Evolutionary conservation across 2,888 invertebrate species (phyloP), one percentile per base, ranked within the genome.

Genomic region (Priocnemis perturbator): DNA sequence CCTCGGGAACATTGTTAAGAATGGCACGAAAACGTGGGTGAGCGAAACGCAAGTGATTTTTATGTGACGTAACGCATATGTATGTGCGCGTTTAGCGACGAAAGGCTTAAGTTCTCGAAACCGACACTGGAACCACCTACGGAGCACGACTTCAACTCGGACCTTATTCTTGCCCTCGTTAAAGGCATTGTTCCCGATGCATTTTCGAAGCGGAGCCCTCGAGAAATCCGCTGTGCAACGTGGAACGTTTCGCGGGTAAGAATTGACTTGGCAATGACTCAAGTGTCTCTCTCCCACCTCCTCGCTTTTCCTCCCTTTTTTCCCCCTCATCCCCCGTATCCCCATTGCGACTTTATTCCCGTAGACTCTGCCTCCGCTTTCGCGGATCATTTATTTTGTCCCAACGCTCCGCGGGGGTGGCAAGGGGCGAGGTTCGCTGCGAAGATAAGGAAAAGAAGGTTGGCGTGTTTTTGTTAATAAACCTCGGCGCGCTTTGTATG

Each of bases 261-360:
- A 69, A 69, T 69, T 67, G 67, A 55, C 67, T 69, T 69, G 67
- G 67, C 69, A 69, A 26, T 58, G 67, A 26, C 55, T 69, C 69
- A 69, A 69, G 47, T 60, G 47, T 4, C 58, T 58, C 20, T 19
- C 37, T 58, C 44, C 56, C 44, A 37, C 45, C 44, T 21, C 44
- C 1, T 5, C 37, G 14, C 26, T 37, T 5, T 55, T 53, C 23
- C 20, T 17, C 30, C 3, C 3, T 11, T 37, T 37, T 37, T 37
- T 37, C 14, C 7, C 37, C 37, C 37, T 9, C 15, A 52, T 52
- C 37, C 11, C 56, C 15, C 53, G 19, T 45, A 55, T 21, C 52
- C 55, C 62, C 37, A 45, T 14, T 55, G 53, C 20, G 55, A 55
- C 55, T 62, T 62, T 62, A 55, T 44, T 62, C 62, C 37, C 20